Base-by-base conservation (phyloP, 2,888 invertebrate species). In the Thecocarcelia acutangulata region DNA sequence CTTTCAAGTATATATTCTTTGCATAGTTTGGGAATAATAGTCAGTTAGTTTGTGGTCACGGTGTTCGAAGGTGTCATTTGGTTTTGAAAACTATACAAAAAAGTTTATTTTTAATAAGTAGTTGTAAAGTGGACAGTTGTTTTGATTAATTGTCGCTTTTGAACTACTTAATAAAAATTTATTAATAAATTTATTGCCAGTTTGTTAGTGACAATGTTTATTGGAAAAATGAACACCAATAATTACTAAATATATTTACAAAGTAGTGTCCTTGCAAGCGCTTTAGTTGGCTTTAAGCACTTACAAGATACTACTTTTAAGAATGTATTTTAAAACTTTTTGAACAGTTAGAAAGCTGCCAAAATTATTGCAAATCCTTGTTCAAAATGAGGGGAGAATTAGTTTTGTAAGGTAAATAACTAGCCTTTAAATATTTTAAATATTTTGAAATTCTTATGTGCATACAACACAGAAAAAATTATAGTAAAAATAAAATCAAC, bases 51-150 rank as follows among this genome's bases (percentile, higher is more conserved):
- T 15, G 3, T 19, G 13, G 19, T n/a, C 61, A 6, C n/a, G 59
- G 37, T 44, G 33, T 6, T 46, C 24, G 17, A n/a, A 3, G 33
- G 56, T 54, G 15, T n/a, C 11, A 48, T 52, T 48, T n/a, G n/a
- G 15, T 17, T 11, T 28, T 19, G 9, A 17, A 6, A 12, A 37
- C 12, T 11, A 37, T 56, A 11, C 4, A 11, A n/a, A 2, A 28
- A 24, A 59, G 46, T 85, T 80, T 28, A 17, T 79, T 85, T 75
- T n/a, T 58, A 63, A 84, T 83, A 85, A 85, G 84, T 85, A 85
- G 85, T 84, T 56, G 83, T 74, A 68, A 84, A 84, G 84, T 76
- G 75, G 83, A 80, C 84, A 84, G 83, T 84, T 78, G 52, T 70
- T 33, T 46, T 13, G 40, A 48, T 33, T 63, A 50, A 83, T 85